Percentiles rank a stretch among this genome's conserved stretches.
These are phyloP conservation scores for Formica exsecta DNA, from an alignment of 1,140 invertebrate genomes.

Conservation along the genomic window DNA sequence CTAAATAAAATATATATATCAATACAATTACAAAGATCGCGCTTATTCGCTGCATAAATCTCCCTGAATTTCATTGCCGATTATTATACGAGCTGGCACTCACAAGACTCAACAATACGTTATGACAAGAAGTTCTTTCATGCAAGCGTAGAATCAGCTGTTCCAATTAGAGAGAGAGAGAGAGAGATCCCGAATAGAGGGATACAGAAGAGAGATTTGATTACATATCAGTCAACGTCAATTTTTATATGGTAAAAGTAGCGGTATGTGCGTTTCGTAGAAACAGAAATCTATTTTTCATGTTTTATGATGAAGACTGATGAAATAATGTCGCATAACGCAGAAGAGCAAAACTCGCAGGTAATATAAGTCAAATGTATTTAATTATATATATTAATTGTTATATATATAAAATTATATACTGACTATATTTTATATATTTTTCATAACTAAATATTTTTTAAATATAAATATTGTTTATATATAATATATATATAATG, in stretches of 20 bases:
- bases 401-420: slow-evolving; percentile 26
- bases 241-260: background rate
- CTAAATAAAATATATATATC: too few relatives aligned
- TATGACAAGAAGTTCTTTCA: background rate
- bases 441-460: background rate
- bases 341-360: background rate
- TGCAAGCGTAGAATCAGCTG: too few relatives aligned
- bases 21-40: too few relatives aligned
- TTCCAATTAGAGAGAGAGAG: too few relatives aligned
- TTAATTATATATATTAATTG: background rate
- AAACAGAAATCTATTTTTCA: background rate
- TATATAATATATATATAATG: background rate
- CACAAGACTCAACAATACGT: too few relatives aligned
- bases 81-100: too few relatives aligned
- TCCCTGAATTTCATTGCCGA: too few relatives aligned
- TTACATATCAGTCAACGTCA: background rate
- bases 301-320: background rate
- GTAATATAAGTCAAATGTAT: background rate
- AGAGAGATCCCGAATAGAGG: too few relatives aligned
- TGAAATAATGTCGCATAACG: background rate
- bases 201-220: too few relatives aligned
- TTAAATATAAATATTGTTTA: background rate
- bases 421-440: background rate
- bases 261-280: too few relatives aligned
- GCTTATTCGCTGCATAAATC: too few relatives aligned